Evolutionary conservation across 2,113 vertebrate species (phyloP), one percentile per base, ranked within the genome.

Genomic region (Typhlomys cinereus): DNA sequence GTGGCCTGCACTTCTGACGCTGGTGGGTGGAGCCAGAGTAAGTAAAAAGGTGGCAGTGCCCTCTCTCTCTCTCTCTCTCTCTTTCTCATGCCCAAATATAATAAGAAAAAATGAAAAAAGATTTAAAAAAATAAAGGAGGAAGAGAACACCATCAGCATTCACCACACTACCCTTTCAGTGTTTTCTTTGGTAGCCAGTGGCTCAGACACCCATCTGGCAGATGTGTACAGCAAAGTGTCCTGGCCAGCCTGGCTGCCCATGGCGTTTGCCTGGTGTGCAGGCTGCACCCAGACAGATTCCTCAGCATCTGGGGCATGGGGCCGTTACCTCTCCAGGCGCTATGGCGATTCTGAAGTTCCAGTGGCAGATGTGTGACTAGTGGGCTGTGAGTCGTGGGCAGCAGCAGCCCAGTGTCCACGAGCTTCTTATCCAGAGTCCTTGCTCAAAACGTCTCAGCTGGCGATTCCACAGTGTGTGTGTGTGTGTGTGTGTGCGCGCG

Each of bases 381-480:
- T 7, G 12, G 2, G 21, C 2, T 59, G 0, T 4, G 0, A 8
- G 3, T 25, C 9, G 9, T 23, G 67, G 17, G 1, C 21, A 4
- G 11, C 34, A 48, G 0, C 1, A 34, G 7, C 57, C n/a, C 36
- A 52, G 52, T 52, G 52, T 52, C 52, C 17, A 15, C 52, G 17
- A 52, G 52, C 52, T 52, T 52, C 17, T 52, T 52, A 9, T 52
- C 36, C 20, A 41, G 21, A 69, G 64, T 39, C n/a, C 64, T 64
- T 57, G 80, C 36, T 74, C 59, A 20, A 86, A 36, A 20, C 3
- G 4, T 20, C n/a, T 94, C 52, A 18, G 17, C 21, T n/a, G 29
- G 70, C 79, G n/a, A 59, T 17, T 59, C 23, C 57, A 14, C 39
- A 18, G 11, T 15, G 18, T 39, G 34, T 18, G 18, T 75, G 31